Evolutionary conservation across 2,888 invertebrate genomes (phyloP).

Genomic region (Acronicta alni): DNA sequence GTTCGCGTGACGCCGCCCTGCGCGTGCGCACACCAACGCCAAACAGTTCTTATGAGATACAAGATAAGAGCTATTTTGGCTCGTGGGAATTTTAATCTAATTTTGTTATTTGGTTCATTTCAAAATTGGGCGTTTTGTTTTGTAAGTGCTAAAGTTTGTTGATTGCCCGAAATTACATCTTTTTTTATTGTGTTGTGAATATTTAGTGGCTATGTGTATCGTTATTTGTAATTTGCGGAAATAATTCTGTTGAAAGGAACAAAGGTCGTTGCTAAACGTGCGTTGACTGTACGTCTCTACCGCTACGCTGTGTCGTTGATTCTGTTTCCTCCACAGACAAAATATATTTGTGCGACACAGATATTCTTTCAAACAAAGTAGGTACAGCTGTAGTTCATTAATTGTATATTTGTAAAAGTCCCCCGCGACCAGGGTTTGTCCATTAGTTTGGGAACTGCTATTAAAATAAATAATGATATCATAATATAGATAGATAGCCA

Average conservation of each 20-base stretch:
- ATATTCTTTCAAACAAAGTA: too few species aligned
- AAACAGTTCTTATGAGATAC: slow-evolving; percentile 43
- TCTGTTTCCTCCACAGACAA: too few species aligned
- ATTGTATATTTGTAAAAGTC: too few species aligned
- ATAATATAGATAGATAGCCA: too few species aligned
- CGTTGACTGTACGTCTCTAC: too few species aligned
- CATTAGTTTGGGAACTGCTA: too few species aligned
- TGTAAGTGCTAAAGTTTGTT: slow-evolving; percentile 40
- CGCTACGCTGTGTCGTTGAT: too few species aligned
- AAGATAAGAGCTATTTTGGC: slow-evolving; percentile 41
- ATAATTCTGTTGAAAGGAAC: background rate
- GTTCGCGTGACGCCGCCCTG: slow-evolving; percentile 49
- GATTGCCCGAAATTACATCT: slow-evolving; percentile 26
- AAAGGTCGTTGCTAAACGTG: too few species aligned
- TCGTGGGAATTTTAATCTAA: slow-evolving; percentile 44
- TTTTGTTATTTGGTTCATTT: slow-evolving; percentile 49
- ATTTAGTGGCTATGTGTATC: background rate
- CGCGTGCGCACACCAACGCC: slow-evolving; percentile 32
- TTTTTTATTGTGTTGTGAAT: slow-evolving; percentile 5
- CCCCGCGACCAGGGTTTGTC: too few species aligned
- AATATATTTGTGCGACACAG: too few species aligned
- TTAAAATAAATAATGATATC: too few species aligned
- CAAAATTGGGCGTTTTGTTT: slow-evolving; percentile 51
- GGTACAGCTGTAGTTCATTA: too few species aligned
- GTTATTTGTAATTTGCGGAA: background rate